Conservation (phyloP, 2,113 vertebrate species). For the Myotis brandtii region DNA sequence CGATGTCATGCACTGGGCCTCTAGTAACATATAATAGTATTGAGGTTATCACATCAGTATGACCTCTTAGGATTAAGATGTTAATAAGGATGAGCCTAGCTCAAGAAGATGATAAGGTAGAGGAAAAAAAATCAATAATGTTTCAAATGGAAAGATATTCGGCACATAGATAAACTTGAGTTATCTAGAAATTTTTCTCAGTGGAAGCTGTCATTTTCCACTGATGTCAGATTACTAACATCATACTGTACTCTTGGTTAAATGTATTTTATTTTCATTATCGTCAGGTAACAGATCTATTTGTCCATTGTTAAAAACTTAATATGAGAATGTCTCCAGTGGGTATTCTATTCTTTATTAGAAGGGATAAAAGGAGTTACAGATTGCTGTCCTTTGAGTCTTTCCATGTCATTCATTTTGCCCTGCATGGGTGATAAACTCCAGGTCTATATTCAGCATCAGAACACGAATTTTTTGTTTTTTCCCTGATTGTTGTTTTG, state of each 20-base stretch:
- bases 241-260: background rate
- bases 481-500: background rate
- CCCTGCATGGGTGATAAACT: background rate
- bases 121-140: background rate
- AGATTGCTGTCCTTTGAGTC: background rate
- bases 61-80: background rate
- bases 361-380: slow-evolving; percentile 3
- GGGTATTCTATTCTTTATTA: slow-evolving; percentile 9
- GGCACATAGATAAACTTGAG: background rate
- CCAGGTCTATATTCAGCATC: background rate
- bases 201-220: slow-evolving; percentile 14
- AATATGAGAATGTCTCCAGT: background rate
- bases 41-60: background rate
- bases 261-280: slow-evolving; percentile 43
- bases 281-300: background rate
- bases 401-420: background rate
- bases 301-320: slow-evolving; percentile 28
- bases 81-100: background rate
- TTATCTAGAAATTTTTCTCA: slow-evolving; percentile 29
- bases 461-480: background rate
- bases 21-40: background rate
- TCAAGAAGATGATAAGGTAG: background rate
- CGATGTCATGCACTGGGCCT: no score
- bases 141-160: background rate
- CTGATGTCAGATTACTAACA: background rate